Percentiles rank a stretch among this genome's conserved stretches.
phyloP scores from a whole-genome alignment of 2,797 vertebrate species.

The Pantherophis alleghaniensis region DNA sequence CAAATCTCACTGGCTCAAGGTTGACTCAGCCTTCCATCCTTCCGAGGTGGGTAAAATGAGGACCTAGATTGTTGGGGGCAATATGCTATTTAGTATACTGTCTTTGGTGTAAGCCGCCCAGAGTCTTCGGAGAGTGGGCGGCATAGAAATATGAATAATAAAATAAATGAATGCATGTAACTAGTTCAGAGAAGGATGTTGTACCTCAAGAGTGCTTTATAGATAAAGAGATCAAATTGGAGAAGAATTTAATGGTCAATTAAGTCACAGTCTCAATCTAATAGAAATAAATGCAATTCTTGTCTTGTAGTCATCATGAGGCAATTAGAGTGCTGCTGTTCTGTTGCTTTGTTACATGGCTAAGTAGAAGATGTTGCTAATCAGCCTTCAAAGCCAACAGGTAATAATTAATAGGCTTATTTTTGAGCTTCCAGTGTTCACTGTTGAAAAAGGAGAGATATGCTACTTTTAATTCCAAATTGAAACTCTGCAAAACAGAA shows the following conservation, averaged over 20 bases:
- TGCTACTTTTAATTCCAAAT: neutral
- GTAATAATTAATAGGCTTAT: conserved; percentile 4
- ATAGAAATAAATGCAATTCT: neutral
- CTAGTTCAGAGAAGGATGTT: neutral
- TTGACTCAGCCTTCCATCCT: too few relatives aligned
- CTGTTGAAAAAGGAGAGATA: neutral
- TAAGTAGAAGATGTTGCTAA: neutral
- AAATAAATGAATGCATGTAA: neutral
- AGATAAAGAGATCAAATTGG: neutral
- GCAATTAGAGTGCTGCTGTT: conserved; percentile 14
- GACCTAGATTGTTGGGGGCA: too few relatives aligned
- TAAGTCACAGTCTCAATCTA: accelerated
- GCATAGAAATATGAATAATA: too few relatives aligned
- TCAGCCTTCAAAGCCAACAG: conserved; percentile 8
- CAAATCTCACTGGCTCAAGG: too few relatives aligned
- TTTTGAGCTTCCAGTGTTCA: neutral
- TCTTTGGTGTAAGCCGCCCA: too few relatives aligned
- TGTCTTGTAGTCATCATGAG: neutral
- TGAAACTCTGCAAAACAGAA: neutral
- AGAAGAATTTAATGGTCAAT: neutral
- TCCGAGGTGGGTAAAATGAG: too few relatives aligned
- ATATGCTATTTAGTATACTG: too few relatives aligned
- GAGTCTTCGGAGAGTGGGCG: too few relatives aligned
- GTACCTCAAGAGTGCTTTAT: neutral
- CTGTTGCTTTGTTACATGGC: neutral